Base-by-base conservation (phyloP, 1,140 invertebrate species). In the Gonioctena quinquepunctata region DNA sequence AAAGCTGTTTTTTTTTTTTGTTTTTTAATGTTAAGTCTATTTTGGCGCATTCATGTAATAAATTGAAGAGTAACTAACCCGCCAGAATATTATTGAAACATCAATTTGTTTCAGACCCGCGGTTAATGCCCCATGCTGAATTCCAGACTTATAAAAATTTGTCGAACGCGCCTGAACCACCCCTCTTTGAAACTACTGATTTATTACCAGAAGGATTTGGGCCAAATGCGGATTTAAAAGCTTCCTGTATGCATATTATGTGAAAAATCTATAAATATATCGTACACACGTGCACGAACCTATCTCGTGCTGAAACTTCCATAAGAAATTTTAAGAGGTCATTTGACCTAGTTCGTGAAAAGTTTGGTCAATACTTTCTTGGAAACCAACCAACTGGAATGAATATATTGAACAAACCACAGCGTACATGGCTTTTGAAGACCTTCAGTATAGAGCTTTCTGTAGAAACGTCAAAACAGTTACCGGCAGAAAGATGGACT, bases 221-320 rank as follows among this genome's bases (percentile, higher is more conserved):
- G 11, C 56, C 56, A 59, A 59, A 59, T 25, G 56, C 56, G 22
- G 56, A 59, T 59, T 59, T 26, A 26, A 59, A 59, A 59, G 56
- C 56, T 59, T 59, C 56, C 56, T 59, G 56, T 52, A 18, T 59
- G 7, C 21, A 59, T 25, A 59, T 25, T 25, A 25, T 16, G 56
- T 21, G 23, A 59, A 59, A 59, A 59, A 16, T 22, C 23, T 59
- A 59, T 25, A 59, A 59, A 59, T 59, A 59, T 59, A 23, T 23
- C 56, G 7, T 16, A 59, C 22, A 59, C 33, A 59, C 33, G 16
- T 42, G 33, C 33, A 42, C 11, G 33, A n/a, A 42, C 11, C 11
- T 42, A 42, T 42, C 2, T 8, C 33, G 33, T 42, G 33, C 33
- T 42, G 33, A n/a, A 42, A 42, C 11, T 42, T 42, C 33, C 16